Percentiles rank a stretch among this genome's conserved stretches.
These are phyloP conservation scores for Anser brachyrhynchus DNA, from an alignment of 2,113 vertebrate genomes.

Conservation along the genomic window DNA sequence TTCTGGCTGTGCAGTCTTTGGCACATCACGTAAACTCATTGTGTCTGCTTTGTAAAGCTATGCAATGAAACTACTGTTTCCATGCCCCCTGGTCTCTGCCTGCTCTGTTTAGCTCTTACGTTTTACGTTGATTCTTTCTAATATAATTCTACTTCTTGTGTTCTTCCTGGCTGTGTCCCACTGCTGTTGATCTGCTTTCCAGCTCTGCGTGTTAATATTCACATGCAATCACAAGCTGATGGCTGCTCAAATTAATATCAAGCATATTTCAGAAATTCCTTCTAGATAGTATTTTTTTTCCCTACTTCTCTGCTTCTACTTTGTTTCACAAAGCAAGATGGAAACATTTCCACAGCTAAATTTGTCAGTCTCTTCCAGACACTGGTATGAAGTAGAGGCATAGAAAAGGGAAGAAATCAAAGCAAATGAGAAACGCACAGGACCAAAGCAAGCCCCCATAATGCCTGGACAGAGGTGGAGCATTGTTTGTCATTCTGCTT, in stretches of 20 bases:
- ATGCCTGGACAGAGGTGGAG: not conserved
- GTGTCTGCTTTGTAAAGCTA: not conserved
- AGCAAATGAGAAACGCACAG: not conserved
- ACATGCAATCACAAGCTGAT: not conserved
- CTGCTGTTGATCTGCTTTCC: not conserved
- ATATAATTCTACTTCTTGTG: not conserved
- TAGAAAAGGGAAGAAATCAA: not conserved
- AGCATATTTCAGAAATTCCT: not conserved
- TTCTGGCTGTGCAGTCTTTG: not conserved
- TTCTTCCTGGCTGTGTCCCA: not conserved
- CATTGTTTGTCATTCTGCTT: not conserved
- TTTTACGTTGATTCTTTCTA: not conserved
- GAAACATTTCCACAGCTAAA: not conserved
- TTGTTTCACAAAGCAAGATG: not conserved
- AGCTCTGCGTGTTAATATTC: not conserved
- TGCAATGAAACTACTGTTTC: not conserved
- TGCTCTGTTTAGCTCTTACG: not conserved
- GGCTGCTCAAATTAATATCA: not conserved
- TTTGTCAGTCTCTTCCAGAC: not conserved
- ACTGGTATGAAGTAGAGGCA: not conserved
- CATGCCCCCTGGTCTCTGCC: rapidly evolving
- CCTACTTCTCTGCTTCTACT: not conserved
- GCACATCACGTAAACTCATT: not conserved
- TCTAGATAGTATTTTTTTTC: not conserved
- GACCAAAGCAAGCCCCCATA: not conserved